Evolutionary conservation across 2,888 invertebrate genomes (phyloP), one percentile per base, ranked within the genome.

Genomic region (Anagyrus pseudococci): DNA sequence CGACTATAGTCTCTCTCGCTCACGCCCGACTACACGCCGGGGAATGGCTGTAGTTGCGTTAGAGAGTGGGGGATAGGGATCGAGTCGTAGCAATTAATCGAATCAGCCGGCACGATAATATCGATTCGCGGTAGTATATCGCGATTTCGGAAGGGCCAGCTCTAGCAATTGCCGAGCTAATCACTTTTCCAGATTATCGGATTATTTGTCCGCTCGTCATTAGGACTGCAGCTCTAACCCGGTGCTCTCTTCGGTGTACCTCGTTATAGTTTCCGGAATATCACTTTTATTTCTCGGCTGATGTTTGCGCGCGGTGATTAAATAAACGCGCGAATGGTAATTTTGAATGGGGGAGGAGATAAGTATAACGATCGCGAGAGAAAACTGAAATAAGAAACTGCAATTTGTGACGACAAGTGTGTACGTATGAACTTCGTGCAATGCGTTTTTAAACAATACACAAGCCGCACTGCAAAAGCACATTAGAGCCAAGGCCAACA

Each of bases 131-230:
- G 37, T 46, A 33, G 15, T 4, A 10, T 58, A 46, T 59, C 52
- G 47, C 41, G 20, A 60, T 15, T 52, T 23, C 17, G 7, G 22
- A n/a, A 33, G 29, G 19, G 26, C 40, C 53, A 53, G 17, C 37
- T 13, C 46, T 10, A 22, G 49, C 23, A 23, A 20, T 23, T 55
- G 43, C 61, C 49, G 22, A 19, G 33, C n/a, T 61, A 61, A 61
- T 55, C 55, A 49, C 49, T 61, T 22, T 61, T 61, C 41, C 50
- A 8, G 59, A 7, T 59, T 53, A 59, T 53, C 53, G 59, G 53
- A 59, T 59, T 59, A 59, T 40, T 59, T 47, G 53, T 19, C 20
- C 37, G 48, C 41, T 41, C 47, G 37, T 26, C 44, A 43, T 43
- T 41, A 43, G 22, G 17, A 40, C 13, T 6, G 8, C n/a, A 2